Base-by-base conservation (phyloP, 2,113 vertebrate species). In the Entomyzon cyanotis region DNA sequence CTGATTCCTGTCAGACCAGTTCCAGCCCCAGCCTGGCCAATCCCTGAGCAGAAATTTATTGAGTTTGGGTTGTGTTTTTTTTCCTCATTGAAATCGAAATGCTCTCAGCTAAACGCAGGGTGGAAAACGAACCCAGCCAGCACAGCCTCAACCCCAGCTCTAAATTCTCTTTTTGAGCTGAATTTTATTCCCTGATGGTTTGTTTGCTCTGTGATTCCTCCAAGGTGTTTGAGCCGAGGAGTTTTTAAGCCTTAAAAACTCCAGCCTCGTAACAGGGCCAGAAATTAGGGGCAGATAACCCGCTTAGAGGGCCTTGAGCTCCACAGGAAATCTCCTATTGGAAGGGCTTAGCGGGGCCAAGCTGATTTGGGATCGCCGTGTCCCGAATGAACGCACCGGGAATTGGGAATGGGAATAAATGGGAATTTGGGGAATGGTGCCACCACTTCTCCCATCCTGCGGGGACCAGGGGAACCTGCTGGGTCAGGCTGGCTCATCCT, bases 301-400 rank as follows among this genome's bases (percentile, higher is more conserved):
- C 8, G 31, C 91, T 96, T 82, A 89, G 87, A 76, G 81, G 5
- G n/a, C 81, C 91, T 46, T 62, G 89, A 92, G 91, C 93, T 84
- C 27, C 91, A 82, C 91, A 81, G 96, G 94, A 93, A 96, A 96
- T 95, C 94, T 87, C 89, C 65, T 50, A n/a, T 84, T 69, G 94
- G 80, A 39, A 93, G 25, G 49, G 84, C 14, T 97, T 87, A 92
- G 28, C 0, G 1, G 53, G 67, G 71, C 71, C 95, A 55, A 94
- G 59, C 86, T 63, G 90, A 46, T 92, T 74, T 35, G 6, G 16
- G 77, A 63, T 58, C 19, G 4, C 23, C 2, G 30, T 0, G 30
- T 65, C 58, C 73, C 71, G 4, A 30, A 46, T 33, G 63, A 24
- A 23, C 62, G 4, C 33, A 4, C 35, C 22, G n/a, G 70, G 47